Conservation (phyloP, 2,888 invertebrate species). For the Melinaea menophilus region DNA sequence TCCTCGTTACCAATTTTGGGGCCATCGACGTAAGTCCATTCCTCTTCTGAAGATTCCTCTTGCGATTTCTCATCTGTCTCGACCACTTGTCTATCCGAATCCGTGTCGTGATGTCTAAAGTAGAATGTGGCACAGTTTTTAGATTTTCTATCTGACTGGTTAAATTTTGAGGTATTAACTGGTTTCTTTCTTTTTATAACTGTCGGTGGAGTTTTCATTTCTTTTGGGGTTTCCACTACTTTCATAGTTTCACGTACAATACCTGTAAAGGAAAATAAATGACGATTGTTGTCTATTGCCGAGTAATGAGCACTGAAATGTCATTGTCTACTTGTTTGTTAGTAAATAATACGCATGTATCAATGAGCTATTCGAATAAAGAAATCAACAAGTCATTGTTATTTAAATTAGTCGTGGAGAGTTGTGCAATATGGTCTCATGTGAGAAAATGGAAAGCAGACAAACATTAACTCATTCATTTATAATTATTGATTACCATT, state of each 20-base stretch:
- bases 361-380: conserved; percentile 38
- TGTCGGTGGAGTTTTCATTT: conserved; percentile 62
- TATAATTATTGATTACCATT: conserved; percentile 30
- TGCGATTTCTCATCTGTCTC: conserved; percentile 70
- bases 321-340: conserved; percentile 45
- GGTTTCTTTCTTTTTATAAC: conserved; percentile 74
- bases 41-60: conserved; percentile 72
- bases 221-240: conserved; percentile 44
- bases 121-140: conserved; percentile 91
- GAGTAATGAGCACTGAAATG: conserved; percentile 15
- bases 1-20: conserved; percentile 67
- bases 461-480: conserved; percentile 27
- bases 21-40: conserved; percentile 82
- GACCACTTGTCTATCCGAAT: conserved; percentile 84
- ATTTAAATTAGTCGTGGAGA: conserved; percentile 43
- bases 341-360: conserved; percentile 36
- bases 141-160: conserved; percentile 86
- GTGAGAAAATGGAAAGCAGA: conserved; percentile 44
- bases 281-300: conserved; percentile 32
- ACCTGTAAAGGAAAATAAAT: conserved; percentile 49
- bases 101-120: conserved; percentile 91
- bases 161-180: conserved; percentile 79
- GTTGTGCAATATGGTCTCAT: conserved; percentile 33
- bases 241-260: conserved; percentile 44
- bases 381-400: conserved; percentile 50